Evolutionary conservation across 2,888 invertebrate genomes (phyloP).

Genomic region (Euspilapteryx auroguttella): DNA sequence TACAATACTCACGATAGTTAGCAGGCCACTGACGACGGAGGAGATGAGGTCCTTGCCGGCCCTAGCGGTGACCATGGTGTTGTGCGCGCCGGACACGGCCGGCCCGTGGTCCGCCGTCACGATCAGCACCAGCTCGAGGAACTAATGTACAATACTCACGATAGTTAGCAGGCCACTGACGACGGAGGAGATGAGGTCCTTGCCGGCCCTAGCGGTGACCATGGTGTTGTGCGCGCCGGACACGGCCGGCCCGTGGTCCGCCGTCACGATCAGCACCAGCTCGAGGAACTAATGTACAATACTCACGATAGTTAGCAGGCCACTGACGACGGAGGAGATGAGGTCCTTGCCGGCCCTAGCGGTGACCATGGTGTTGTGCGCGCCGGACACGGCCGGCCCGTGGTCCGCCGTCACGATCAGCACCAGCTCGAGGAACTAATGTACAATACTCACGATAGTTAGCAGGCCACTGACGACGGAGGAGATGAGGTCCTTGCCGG

Average conservation of each 20-base stretch:
- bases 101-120: too few species aligned
- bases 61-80: not conserved
- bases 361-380: not conserved
- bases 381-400: too few species aligned
- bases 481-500: constrained; percentile 96
- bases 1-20: not conserved
- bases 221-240: constrained; percentile 99
- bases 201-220: constrained; percentile 95
- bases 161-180: constrained; percentile 97
- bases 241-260: constrained; percentile 98
- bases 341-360: not conserved
- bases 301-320: not conserved
- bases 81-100: not conserved
- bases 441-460: constrained; percentile 89
- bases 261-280: constrained; percentile 87
- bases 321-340: not conserved
- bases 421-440: too few species aligned
- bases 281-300: too few species aligned
- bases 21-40: not conserved
- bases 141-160: too few species aligned
- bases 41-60: not conserved
- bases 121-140: too few species aligned
- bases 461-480: constrained; percentile 94
- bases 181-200: constrained; percentile 94
- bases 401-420: too few species aligned